Evolutionary conservation across 2,113 vertebrate species (phyloP), one percentile per base, ranked within the genome.

Genomic region (Cyanoramphus novaezelandiae): DNA sequence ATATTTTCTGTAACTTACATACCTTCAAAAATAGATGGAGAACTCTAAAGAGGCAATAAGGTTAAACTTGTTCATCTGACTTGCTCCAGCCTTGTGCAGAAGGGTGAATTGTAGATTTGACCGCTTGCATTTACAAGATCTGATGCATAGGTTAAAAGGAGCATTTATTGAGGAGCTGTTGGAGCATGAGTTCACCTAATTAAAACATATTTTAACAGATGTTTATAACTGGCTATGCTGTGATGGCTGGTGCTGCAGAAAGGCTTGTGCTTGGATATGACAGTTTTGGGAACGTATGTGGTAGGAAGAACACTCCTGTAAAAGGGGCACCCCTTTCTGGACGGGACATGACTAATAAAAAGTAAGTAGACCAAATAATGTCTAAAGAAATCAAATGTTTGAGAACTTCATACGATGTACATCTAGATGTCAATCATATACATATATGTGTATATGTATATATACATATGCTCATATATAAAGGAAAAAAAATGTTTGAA

Each of bases 211-310:
- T 93, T 96, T 88, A 59, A 79, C 93, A 98, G 98, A 77, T 98
- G 96, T 98, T 98, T 96, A 88, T 98, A 93, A 94, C 96, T 86
- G 98, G 98, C 91, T 98, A 98, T 81, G 97, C 98, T 18, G 47
- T 98, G 88, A 97, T 93, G 43, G 98, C 98, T 64, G 98, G 98
- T 71, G 97, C 98, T 3, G 74, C 98, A 15, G 98, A 96, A 94
- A 97, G 98, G 41, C 98, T 98, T 46, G 96, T 98, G 46, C 98
- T 98, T 21, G 98, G 98, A 77, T 98, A 98, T 19, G 98, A 98
- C 97, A 98, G 98, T 94, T 98, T 98, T 14, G 98, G 98, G 68
- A 98, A 98, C 6, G 17, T 98, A 63, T 98, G 98, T 95, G 98
- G 98, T 79, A 97, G 76, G 95, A 98, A 94, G 95, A 98, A 98